Evolutionary conservation across 2,888 invertebrate species (phyloP).

Genomic region (Lepetodrilus schrolli): DNA sequence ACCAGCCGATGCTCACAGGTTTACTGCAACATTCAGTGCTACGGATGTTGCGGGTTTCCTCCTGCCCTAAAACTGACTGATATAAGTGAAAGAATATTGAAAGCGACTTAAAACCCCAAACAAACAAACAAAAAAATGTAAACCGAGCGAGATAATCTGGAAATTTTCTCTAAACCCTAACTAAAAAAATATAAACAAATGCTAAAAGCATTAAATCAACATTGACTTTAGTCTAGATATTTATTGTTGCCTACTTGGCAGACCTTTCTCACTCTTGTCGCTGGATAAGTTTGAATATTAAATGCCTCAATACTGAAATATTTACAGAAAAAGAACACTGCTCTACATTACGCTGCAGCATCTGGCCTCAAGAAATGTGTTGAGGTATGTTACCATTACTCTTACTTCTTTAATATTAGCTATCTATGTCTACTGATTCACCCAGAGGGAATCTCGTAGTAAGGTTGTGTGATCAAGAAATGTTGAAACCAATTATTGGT

Average conservation of each 20-base stretch:
- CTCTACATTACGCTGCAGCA: constrained; percentile 81
- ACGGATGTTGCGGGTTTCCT: no score
- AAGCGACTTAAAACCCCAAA: no score
- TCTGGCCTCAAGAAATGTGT: constrained; percentile 81
- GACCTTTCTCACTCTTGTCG: background rate
- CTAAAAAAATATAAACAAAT: background rate
- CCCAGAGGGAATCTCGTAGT: no score
- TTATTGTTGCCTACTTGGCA: background rate
- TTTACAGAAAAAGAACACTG: constrained; percentile 80
- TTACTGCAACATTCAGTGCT: no score
- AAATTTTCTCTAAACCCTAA: background rate
- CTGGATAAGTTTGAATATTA: background rate
- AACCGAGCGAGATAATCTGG: background rate
- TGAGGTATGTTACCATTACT: constrained; percentile 75
- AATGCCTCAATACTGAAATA: background rate
- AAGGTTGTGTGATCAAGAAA: no score
- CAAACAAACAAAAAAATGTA: no score
- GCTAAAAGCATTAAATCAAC: background rate
- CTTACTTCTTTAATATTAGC: no score
- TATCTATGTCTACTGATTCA: no score
- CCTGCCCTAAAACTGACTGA: no score
- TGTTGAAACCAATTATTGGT: no score
- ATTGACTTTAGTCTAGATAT: background rate
- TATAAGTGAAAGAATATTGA: no score
- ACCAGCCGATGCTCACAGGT: no score